These are phyloP conservation scores for Anableps anableps DNA, from an alignment of 2,797 vertebrate genomes.

Conservation along the genomic window DNA sequence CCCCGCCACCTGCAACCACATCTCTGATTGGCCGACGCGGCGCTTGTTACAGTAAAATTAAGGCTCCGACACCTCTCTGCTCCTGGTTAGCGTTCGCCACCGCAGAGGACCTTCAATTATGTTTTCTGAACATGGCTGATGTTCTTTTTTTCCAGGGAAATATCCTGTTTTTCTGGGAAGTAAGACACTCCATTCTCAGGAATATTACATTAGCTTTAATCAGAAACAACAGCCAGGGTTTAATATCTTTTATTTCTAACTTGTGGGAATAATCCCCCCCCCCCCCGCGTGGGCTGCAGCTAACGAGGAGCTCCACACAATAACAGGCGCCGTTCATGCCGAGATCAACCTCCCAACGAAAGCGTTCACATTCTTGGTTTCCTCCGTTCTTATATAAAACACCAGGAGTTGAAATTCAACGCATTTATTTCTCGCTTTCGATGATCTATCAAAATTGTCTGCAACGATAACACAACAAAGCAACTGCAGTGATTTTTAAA, in stretches of 20 bases:
- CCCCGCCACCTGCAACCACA: conserved; percentile 39
- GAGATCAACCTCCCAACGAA: background rate
- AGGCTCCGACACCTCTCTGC: conserved; percentile 32
- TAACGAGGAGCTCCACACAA: conserved; percentile 17
- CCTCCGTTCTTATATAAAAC: conserved; percentile 14
- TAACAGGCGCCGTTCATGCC: conserved; percentile 14
- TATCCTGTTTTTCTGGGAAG: conserved; percentile 16
- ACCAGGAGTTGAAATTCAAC: background rate
- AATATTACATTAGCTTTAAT: background rate
- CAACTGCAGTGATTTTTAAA: conserved; percentile 2
- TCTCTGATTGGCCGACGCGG: conserved; percentile 40
- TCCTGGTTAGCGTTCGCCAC: conserved; percentile 1
- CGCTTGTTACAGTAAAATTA: conserved; percentile 29
- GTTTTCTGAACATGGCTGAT: conserved; percentile 7
- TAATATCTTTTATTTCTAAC: background rate
- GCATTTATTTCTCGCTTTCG: background rate
- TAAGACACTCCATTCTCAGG: background rate
- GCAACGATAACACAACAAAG: background rate
- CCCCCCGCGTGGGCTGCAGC: background rate
- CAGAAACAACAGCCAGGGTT: background rate
- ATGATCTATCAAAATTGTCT: background rate
- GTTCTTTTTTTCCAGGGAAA: conserved; percentile 9
- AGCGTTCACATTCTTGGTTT: conserved; percentile 8
- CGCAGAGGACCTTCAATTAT: conserved; percentile 22
- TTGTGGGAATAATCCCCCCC: conserved; percentile 16